phyloP scores from a whole-genome alignment of 2,888 invertebrate genomes.

The Ophraella communa region DNA sequence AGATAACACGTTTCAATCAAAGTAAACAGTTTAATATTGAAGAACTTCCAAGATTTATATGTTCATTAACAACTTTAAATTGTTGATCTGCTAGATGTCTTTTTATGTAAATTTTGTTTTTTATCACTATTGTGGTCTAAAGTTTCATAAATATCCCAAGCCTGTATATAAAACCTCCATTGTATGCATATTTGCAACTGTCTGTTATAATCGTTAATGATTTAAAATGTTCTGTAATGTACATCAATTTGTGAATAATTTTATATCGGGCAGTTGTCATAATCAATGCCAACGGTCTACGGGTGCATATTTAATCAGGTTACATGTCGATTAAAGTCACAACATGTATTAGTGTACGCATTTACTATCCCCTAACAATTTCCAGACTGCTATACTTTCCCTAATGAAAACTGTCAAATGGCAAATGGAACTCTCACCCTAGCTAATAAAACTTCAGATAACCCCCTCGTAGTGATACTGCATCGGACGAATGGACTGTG shows the following conservation, averaged over 20 bases:
- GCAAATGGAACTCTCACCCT: slow-evolving; percentile 26
- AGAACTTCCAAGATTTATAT: too few species aligned
- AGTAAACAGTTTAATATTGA: too few species aligned
- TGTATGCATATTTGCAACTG: too few species aligned
- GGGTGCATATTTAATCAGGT: slow-evolving; percentile 26
- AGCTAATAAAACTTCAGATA: slow-evolving; percentile 26
- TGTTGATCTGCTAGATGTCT: too few species aligned
- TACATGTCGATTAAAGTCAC: slow-evolving; percentile 25
- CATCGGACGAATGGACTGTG: slow-evolving; percentile 17
- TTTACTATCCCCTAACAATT: slow-evolving; percentile 8
- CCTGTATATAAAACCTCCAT: too few species aligned
- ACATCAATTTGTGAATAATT: neutral
- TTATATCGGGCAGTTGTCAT: slow-evolving; percentile 15
- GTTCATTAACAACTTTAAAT: too few species aligned
- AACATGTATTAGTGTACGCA: slow-evolving; percentile 22
- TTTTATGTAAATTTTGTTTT: too few species aligned
- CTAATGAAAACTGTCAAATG: slow-evolving; percentile 27
- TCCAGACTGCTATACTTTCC: slow-evolving; percentile 21
- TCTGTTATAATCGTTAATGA: too few species aligned
- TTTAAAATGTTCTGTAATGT: neutral
- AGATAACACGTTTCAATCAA: too few species aligned
- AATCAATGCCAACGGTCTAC: slow-evolving; percentile 15
- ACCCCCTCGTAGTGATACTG: slow-evolving; percentile 25
- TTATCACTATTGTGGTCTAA: too few species aligned
- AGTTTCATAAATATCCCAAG: too few species aligned